Conservation (phyloP, 2,888 invertebrate species). For the Gymnoscelis rufifasciata region DNA sequence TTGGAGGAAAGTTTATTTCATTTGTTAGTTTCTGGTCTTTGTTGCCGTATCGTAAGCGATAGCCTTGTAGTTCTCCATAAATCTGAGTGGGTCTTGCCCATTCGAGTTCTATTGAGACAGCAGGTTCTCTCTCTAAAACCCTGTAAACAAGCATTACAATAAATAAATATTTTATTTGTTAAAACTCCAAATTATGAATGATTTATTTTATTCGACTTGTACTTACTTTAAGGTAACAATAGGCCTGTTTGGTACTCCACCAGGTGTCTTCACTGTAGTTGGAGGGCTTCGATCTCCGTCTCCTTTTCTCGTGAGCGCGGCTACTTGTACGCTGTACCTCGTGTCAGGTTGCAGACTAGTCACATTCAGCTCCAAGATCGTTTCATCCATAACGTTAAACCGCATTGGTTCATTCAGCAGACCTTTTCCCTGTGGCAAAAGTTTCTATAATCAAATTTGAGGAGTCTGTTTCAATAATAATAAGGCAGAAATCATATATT, state of each 20-base stretch:
- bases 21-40: constrained; percentile 84
- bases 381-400: constrained; percentile 90
- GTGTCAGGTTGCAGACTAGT: constrained; percentile 97
- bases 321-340: constrained; percentile 94
- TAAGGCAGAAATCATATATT: neutral
- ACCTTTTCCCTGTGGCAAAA: constrained; percentile 80
- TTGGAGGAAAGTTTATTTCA: constrained; percentile 84
- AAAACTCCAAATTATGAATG: too few species aligned
- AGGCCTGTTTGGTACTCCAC: constrained; percentile 93
- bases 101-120: constrained; percentile 92
- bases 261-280: constrained; percentile 92
- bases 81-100: constrained; percentile 95
- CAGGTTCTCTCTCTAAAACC: constrained; percentile 91
- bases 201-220: too few species aligned
- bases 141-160: constrained; percentile 63
- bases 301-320: constrained; percentile 96
- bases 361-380: constrained; percentile 87
- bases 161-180: neutral
- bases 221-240: constrained; percentile 88
- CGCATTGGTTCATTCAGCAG: constrained; percentile 92
- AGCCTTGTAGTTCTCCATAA: constrained; percentile 92
- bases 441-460: constrained; percentile 16
- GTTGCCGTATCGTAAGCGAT: constrained; percentile 91
- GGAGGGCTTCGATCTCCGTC: constrained; percentile 96
- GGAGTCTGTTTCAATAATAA: neutral